phyloP scores from a whole-genome alignment of 1,140 invertebrate species.

The Lasioglossum baleicum region DNA sequence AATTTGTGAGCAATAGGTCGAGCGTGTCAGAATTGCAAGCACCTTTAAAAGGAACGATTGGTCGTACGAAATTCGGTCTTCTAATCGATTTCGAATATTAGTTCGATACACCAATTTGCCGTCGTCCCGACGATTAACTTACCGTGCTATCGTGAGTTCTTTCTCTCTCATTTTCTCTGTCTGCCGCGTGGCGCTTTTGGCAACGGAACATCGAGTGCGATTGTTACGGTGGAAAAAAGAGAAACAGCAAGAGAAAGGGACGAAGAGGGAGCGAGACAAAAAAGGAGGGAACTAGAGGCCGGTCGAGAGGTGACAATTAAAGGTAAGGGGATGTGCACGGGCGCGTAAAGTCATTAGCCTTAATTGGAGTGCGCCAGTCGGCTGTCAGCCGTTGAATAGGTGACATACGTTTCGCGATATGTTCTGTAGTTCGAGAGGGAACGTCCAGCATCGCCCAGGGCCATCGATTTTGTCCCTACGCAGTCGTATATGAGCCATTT shows the following conservation, averaged over 20 bases:
- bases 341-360: constrained; percentile 63
- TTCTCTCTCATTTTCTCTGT: no score
- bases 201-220: neutral
- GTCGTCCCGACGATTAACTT: neutral
- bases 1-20: no score
- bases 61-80: no score
- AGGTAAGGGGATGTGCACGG: constrained; percentile 58
- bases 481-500: constrained; percentile 36
- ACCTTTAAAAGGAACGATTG: no score
- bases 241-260: no score
- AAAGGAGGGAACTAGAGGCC: neutral
- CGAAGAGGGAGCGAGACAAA: constrained; percentile 5
- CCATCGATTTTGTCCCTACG: constrained; percentile 55
- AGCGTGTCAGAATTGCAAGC: no score
- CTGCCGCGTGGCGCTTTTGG: neutral
- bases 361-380: constrained; percentile 62
- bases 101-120: no score
- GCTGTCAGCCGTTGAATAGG: constrained; percentile 58
- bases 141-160: neutral
- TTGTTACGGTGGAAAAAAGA: neutral
- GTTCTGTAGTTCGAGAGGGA: constrained; percentile 45
- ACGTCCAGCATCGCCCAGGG: constrained; percentile 51
- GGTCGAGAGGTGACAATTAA: constrained; percentile 61
- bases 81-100: no score
- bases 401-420: constrained; percentile 62